Percentiles rank a stretch among this genome's conserved stretches.
Evolutionary conservation across 2,113 vertebrate species (phyloP).

Genomic region (Cyanoramphus novaezelandiae): DNA sequence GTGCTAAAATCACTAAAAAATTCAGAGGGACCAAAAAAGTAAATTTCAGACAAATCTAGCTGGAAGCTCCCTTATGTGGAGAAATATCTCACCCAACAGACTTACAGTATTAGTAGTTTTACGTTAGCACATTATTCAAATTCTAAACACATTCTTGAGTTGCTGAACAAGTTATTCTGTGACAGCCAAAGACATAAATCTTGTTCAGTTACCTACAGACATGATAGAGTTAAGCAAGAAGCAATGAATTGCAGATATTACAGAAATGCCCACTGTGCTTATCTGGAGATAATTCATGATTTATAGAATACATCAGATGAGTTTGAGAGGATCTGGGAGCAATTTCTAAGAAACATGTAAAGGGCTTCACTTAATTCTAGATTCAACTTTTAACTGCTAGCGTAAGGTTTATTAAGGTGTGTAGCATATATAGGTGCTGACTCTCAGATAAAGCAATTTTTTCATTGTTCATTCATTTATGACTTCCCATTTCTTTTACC

Average conservation of each 20-base stretch:
- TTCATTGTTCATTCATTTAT: not conserved
- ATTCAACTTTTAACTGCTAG: not conserved
- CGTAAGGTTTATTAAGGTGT: not conserved
- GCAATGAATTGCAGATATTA: not conserved
- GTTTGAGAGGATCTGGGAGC: not conserved
- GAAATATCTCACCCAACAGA: not conserved
- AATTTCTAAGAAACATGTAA: not conserved
- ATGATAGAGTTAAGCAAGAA: not conserved
- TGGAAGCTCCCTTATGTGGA: not conserved
- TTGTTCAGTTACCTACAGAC: not conserved
- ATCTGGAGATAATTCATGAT: not conserved
- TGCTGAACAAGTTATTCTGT: not conserved
- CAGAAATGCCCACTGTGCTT: not conserved
- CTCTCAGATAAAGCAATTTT: not conserved
- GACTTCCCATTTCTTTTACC: not conserved
- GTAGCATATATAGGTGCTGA: not conserved
- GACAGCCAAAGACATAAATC: not conserved
- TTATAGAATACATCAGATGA: not conserved
- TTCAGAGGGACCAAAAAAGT: not conserved
- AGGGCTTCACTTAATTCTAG: not conserved
- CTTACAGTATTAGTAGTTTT: not conserved
- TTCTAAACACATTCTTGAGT: not conserved
- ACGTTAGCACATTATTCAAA: not conserved
- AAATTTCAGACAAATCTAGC: not conserved
- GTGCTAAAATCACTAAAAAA: not conserved